Evolutionary conservation across 2,113 vertebrate genomes (phyloP).

Genomic region (Notothenia coriiceps): DNA sequence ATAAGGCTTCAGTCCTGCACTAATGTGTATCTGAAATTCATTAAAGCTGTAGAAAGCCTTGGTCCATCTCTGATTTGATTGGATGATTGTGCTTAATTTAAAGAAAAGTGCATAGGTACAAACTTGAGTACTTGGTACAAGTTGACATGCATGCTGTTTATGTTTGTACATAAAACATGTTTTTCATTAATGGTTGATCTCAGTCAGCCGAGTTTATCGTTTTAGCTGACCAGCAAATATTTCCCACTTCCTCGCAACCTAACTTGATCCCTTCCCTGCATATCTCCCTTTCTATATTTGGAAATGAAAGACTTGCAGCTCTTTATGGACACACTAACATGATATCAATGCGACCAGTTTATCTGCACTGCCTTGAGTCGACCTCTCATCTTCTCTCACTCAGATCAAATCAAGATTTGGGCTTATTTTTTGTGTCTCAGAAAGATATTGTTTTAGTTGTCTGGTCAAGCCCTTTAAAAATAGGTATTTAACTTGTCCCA

Average conservation of each 20-base stretch:
- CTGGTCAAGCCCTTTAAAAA: conserved; percentile 20
- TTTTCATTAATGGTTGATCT: conserved; percentile 1
- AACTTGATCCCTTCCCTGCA: conserved; percentile 16
- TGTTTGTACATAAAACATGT: conserved; percentile 42
- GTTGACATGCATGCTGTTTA: conserved; percentile 4
- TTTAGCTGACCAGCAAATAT: conserved; percentile 29
- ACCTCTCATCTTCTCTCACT: conserved; percentile 41
- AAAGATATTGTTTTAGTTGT: background rate
- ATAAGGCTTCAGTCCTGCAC: background rate
- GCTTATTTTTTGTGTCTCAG: conserved; percentile 14
- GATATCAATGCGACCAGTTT: conserved; percentile 31
- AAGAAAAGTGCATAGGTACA: background rate
- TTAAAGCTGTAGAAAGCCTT: background rate
- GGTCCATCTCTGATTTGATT: background rate
- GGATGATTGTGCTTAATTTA: too few relatives aligned
- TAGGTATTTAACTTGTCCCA: conserved; percentile 4
- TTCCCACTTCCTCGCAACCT: conserved; percentile 1
- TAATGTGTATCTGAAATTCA: background rate
- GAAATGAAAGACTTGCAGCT: conserved; percentile 60
- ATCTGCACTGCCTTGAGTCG: conserved; percentile 40
- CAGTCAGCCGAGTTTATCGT: conserved; percentile 28
- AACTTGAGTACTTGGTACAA: conserved; percentile 1
- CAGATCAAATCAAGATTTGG: conserved; percentile 9
- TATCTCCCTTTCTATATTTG: conserved; percentile 16
- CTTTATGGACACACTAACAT: conserved; percentile 37